Conservation (phyloP, 2,113 vertebrate genomes). For the Lipophrys pholis region DNA sequence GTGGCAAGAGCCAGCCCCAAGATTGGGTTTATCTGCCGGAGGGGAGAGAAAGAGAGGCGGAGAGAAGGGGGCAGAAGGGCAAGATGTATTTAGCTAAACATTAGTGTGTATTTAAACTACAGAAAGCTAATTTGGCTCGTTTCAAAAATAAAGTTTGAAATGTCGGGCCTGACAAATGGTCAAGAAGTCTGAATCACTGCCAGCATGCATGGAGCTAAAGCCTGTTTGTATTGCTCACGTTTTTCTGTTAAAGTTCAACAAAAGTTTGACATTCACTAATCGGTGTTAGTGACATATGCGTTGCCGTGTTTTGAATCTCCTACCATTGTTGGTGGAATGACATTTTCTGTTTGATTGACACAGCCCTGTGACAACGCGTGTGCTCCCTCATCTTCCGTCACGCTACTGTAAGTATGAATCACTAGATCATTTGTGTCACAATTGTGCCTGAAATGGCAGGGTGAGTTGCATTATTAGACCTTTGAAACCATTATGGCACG, state of each 20-base stretch:
- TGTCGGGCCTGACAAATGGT: neutral
- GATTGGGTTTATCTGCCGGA: slow-evolving; percentile 77
- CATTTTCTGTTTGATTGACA: slow-evolving; percentile 18
- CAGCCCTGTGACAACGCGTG: slow-evolving; percentile 12
- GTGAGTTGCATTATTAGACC: slow-evolving; percentile 57
- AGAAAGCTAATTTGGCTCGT: slow-evolving; percentile 13
- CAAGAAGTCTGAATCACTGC: neutral
- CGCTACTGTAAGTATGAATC: slow-evolving; percentile 49
- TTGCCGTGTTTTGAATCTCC: neutral
- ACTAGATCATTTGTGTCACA: slow-evolving; percentile 64
- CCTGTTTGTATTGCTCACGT: neutral
- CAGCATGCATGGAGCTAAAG: neutral
- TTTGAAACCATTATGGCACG: slow-evolving; percentile 53
- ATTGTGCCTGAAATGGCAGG: slow-evolving; percentile 60
- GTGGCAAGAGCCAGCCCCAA: slow-evolving; percentile 79
- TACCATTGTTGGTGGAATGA: slow-evolving; percentile 4
- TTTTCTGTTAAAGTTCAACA: slow-evolving; percentile 11
- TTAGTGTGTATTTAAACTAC: slow-evolving; percentile 41
- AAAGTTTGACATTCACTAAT: neutral
- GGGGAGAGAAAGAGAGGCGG: slow-evolving; percentile 17
- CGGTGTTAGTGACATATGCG: neutral
- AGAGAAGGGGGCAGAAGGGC: slow-evolving; percentile 36
- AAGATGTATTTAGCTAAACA: slow-evolving; percentile 38
- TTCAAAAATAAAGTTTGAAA: neutral
- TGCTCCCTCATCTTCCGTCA: slow-evolving; percentile 23